Conservation (phyloP, 2,797 vertebrate genomes). For the Sphaeramia orbicularis region DNA sequence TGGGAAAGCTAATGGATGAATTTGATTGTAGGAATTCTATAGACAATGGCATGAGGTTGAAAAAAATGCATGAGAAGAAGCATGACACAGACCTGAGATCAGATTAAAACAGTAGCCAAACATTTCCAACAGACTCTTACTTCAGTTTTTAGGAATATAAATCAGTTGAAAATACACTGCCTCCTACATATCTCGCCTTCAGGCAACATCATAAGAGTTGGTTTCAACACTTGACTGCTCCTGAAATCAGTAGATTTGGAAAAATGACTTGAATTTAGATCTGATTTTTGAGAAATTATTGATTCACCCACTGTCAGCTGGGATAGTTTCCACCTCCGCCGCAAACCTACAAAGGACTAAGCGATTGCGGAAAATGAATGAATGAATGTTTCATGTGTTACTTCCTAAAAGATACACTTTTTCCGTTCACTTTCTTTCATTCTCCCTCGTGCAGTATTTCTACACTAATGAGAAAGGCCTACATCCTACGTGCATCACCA, state of each 20-base stretch:
- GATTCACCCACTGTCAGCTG: too few species aligned
- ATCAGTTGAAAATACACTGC: neutral
- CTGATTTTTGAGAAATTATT: too few species aligned
- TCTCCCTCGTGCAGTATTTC: neutral
- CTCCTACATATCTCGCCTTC: constrained; percentile 7
- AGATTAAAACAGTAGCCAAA: too few species aligned
- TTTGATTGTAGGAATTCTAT: constrained; percentile 36
- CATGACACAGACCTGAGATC: constrained; percentile 22
- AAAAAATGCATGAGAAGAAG: constrained; percentile 8
- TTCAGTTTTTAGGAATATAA: neutral
- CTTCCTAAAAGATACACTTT: neutral
- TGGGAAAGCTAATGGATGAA: constrained; percentile 44
- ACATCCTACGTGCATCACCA: neutral
- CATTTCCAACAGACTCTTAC: neutral
- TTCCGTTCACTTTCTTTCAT: neutral
- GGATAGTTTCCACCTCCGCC: too few species aligned
- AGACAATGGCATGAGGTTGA: constrained; percentile 28
- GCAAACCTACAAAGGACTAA: too few species aligned
- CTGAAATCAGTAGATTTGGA: too few species aligned
- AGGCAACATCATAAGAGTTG: neutral
- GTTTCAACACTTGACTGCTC: too few species aligned
- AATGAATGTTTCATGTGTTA: too few species aligned
- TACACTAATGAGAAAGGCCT: neutral
- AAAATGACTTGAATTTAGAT: too few species aligned
- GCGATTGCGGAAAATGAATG: too few species aligned